Percentiles rank a stretch among this genome's conserved stretches.
Evolutionary conservation across 2,797 vertebrate genomes (phyloP).

Genomic region (Valencia hispanica): DNA sequence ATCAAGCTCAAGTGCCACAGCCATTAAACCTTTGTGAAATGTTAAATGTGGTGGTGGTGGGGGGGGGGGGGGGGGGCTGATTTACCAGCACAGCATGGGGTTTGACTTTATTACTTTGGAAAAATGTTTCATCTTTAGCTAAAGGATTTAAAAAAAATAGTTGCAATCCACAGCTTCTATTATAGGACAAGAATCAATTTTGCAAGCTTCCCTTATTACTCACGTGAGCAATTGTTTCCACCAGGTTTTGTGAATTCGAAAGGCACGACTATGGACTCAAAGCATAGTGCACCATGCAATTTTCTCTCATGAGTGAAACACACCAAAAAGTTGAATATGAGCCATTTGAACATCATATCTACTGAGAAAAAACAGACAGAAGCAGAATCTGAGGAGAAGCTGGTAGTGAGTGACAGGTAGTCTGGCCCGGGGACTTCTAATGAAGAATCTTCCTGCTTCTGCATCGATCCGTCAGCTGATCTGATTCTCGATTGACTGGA

Average conservation of each 20-base stretch:
- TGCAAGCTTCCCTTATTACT: neutral
- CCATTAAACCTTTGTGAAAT: slow-evolving; percentile 69
- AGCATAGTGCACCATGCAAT: neutral
- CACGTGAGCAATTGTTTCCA: neutral
- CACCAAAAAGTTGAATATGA: slow-evolving; percentile 26
- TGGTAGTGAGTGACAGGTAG: slow-evolving; percentile 71
- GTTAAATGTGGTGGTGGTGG: slow-evolving; percentile 38
- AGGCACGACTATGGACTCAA: neutral
- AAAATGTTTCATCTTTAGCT: neutral
- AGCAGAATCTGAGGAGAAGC: slow-evolving; percentile 44
- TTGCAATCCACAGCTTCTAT: neutral
- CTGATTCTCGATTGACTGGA: slow-evolving; percentile 60
- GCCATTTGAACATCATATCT: slow-evolving; percentile 41
- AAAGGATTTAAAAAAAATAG: neutral
- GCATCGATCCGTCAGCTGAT: slow-evolving; percentile 71
- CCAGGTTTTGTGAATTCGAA: slow-evolving; percentile 4
- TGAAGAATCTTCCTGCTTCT: slow-evolving; percentile 72
- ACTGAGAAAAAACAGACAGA: slow-evolving; percentile 36
- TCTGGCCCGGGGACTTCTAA: slow-evolving; percentile 70
- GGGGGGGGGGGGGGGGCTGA: slow-evolving; percentile 29
- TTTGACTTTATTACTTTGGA: neutral
- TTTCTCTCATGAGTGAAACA: slow-evolving; percentile 12
- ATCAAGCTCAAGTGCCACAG: slow-evolving; percentile 69
- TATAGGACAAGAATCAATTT: neutral
- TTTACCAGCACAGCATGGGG: slow-evolving; percentile 47